phyloP scores from a whole-genome alignment of 2,888 invertebrate species.

The Odontocolon sp. region DNA sequence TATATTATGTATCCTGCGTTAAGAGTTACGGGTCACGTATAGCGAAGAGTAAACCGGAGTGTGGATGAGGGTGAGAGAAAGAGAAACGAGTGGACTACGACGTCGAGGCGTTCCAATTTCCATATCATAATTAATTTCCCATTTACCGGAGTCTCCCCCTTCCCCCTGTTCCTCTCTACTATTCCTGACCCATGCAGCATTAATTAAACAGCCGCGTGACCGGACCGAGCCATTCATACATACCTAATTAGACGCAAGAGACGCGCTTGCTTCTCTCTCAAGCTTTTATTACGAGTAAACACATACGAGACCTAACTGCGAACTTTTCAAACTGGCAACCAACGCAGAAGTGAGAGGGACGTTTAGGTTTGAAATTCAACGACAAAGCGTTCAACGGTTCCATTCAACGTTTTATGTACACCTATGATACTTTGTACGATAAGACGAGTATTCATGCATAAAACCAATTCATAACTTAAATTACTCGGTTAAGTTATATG shows the following conservation, averaged over 20 bases:
- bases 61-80: slow-evolving; percentile 34
- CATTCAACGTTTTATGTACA: no score
- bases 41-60: slow-evolving; percentile 50
- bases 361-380: neutral
- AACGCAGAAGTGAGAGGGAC: neutral
- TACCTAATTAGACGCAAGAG: slow-evolving; percentile 65
- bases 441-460: no score
- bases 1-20: slow-evolving; percentile 63
- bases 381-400: no score
- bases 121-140: slow-evolving; percentile 74
- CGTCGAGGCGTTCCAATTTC: slow-evolving; percentile 68
- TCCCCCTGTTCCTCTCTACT: neutral
- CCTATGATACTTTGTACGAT: no score
- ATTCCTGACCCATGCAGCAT: slow-evolving; percentile 55
- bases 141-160: slow-evolving; percentile 64
- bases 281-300: slow-evolving; percentile 2
- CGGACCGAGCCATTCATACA: slow-evolving; percentile 64
- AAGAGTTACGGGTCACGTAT: slow-evolving; percentile 64
- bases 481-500: no score
- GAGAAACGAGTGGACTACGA: slow-evolving; percentile 27
- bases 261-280: neutral
- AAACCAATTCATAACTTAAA: no score
- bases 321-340: neutral
- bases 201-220: slow-evolving; percentile 68
- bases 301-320: neutral